phyloP scores from a whole-genome alignment of 2,888 invertebrate genomes.

The Cataglyphis altisquamis region DNA sequence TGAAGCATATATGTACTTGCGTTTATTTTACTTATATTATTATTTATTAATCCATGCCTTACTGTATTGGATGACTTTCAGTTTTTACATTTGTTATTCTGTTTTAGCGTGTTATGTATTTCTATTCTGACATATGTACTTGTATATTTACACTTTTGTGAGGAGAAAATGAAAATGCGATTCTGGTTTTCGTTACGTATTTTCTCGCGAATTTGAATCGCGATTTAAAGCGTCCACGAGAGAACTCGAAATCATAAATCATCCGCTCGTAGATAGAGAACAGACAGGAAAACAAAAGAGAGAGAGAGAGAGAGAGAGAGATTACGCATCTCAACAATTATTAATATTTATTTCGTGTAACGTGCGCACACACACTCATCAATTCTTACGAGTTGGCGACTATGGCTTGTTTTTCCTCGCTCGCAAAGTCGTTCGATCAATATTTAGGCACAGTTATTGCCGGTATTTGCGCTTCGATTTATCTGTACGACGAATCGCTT shows the following conservation, averaged over 20 bases:
- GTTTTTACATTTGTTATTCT: too few species aligned
- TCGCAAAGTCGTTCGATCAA: slow-evolving; percentile 52
- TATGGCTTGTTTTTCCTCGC: not conserved
- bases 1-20: not conserved
- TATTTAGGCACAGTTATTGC: slow-evolving; percentile 55
- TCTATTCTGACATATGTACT: not conserved
- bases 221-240: slow-evolving; percentile 46
- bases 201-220: slow-evolving; percentile 30
- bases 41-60: too few species aligned
- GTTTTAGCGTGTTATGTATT: too few species aligned
- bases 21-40: too few species aligned
- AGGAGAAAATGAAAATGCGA: slow-evolving; percentile 44
- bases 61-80: too few species aligned
- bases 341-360: slow-evolving; percentile 16
- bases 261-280: not conserved
- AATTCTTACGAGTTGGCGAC: slow-evolving; percentile 51
- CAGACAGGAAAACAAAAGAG: slow-evolving; percentile 9
- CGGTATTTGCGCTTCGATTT: slow-evolving; percentile 22
- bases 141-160: slow-evolving; percentile 14
- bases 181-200: slow-evolving; percentile 9
- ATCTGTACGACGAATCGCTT: slow-evolving; percentile 28
- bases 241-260: slow-evolving; percentile 54
- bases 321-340: slow-evolving; percentile 23
- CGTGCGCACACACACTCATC: slow-evolving; percentile 51
- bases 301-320: not conserved